Evolutionary conservation across 2,888 invertebrate genomes (phyloP).

Genomic region (Heliconius ismenius): DNA sequence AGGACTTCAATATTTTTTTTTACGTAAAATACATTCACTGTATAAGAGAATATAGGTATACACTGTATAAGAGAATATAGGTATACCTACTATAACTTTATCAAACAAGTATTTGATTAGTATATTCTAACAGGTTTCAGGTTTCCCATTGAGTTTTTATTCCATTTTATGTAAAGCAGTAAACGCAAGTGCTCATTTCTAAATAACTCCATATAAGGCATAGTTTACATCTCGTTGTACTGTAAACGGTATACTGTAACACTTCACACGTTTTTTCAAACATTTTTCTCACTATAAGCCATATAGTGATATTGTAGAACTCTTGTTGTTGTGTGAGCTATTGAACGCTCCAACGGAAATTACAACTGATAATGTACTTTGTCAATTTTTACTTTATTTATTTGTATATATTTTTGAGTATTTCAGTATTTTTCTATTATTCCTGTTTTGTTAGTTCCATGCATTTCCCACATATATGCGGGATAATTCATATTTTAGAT

Average conservation of each 20-base stretch:
- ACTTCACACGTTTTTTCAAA: constrained; percentile 34
- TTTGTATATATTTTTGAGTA: neutral
- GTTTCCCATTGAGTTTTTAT: constrained; percentile 9
- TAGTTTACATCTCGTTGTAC: constrained; percentile 3
- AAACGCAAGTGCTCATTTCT: neutral
- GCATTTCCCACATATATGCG: neutral
- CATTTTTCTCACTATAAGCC: constrained; percentile 10
- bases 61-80: neutral
- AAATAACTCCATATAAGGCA: constrained; percentile 1
- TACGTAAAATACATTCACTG: neutral
- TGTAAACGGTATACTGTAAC: constrained; percentile 25
- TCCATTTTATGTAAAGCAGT: neutral
- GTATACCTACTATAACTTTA: neutral
- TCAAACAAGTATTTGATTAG: neutral
- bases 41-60: neutral
- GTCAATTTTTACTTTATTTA: neutral
- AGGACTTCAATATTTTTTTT: no score
- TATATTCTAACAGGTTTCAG: neutral
- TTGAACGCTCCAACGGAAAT: constrained; percentile 32
- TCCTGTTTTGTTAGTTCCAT: neutral
- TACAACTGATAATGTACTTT: neutral
- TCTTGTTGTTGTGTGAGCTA: constrained; percentile 23
- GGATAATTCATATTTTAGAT: neutral
- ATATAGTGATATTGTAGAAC: constrained; percentile 21
- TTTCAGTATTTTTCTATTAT: neutral